Evolutionary conservation across 2,888 invertebrate genomes (phyloP), one percentile per base, ranked within the genome.

Genomic region (Patella depressa): DNA sequence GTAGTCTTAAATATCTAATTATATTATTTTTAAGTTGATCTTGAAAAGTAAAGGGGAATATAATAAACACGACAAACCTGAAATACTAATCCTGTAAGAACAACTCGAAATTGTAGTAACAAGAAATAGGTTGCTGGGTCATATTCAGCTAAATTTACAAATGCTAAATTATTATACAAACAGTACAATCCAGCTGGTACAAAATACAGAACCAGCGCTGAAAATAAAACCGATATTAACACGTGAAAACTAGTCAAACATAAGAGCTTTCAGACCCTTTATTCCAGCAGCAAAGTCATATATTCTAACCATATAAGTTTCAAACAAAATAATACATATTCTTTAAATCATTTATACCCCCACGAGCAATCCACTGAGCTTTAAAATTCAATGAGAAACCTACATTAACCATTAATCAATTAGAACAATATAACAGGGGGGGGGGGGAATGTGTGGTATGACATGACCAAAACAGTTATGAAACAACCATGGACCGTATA

Each of bases 61-160:
- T 74, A 59, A 15, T 19, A 12, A 76, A 11, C 15, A 72, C 11
- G 15, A 29, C 80, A 73, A 79, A 97, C 97, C 94, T 98, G 97
- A 92, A 96, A 98, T 71, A 98, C 93, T 76, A 98, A 92, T 57
- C 97, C 98, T 7, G 98, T 98, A 11, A 98, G 94, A 24, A 98
- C 97, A 59, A 98, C 97, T 87, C 98, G 93, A 84, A 98, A 94
- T 91, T 98, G 98, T 11, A 98, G 93, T 71, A 98, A 92, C 78
- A 98, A 93, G 91, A 96, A 97, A 91, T 98, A 98, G 0, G 98
- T 97, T 0, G 98, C 98, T 1, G 98, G 98, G 91, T 98, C 98
- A 92, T 97, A 98, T 76, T 94, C 94, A 15, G 96, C 95, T 86
- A 98, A 93, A 93, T 98, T 98, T 75, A 96, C 93, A 92, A 97